These are phyloP conservation scores for Champsocephalus esox DNA, from an alignment of 2,797 vertebrate genomes.

Conservation along the genomic window DNA sequence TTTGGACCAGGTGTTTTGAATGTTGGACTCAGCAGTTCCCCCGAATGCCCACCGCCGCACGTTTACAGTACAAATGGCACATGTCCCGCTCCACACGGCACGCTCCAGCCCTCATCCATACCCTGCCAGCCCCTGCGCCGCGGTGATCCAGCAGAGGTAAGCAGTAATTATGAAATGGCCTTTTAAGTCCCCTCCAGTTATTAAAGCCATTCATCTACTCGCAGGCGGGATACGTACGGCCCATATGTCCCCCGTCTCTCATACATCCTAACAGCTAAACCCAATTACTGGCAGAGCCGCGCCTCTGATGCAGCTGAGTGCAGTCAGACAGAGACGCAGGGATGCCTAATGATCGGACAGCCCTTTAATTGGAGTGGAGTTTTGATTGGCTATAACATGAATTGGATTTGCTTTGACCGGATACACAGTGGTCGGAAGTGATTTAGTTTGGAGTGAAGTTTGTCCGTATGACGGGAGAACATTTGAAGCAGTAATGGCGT, in stretches of 20 bases:
- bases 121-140: constrained; percentile 32
- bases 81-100: constrained; percentile 29
- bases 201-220: constrained; percentile 70
- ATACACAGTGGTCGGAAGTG: constrained; percentile 26
- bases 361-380: constrained; percentile 56
- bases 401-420: constrained; percentile 53
- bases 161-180: constrained; percentile 79
- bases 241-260: constrained; percentile 58
- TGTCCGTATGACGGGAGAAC: constrained; percentile 19
- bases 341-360: constrained; percentile 46
- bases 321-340: constrained; percentile 38
- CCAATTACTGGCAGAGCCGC: constrained; percentile 64
- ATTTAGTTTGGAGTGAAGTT: constrained; percentile 33
- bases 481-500: neutral
- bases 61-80: constrained; percentile 57
- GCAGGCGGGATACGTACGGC: constrained; percentile 59
- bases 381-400: constrained; percentile 59
- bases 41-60: constrained; percentile 1
- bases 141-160: constrained; percentile 67
- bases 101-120: constrained; percentile 38
- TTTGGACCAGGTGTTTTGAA: neutral
- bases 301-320: constrained; percentile 55
- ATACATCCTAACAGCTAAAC: constrained; percentile 70
- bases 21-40: constrained; percentile 19
- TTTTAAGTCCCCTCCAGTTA: constrained; percentile 75